Evolutionary conservation across 2,888 invertebrate genomes (phyloP), one percentile per base, ranked within the genome.

Genomic region (Ryuthela nishihirai): DNA sequence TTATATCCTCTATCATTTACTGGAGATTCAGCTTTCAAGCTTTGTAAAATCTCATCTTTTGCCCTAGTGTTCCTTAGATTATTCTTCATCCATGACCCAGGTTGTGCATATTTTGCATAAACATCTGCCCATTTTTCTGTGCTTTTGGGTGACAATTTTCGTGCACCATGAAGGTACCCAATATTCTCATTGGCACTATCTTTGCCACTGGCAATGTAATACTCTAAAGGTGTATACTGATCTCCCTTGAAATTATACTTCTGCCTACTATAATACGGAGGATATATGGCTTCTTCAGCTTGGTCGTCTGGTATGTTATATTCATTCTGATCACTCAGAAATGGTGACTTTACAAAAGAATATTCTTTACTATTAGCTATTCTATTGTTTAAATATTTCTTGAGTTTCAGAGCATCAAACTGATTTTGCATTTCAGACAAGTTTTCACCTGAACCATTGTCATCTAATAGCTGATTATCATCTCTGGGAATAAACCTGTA

Each of bases 191-290:
- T n/a, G n/a, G n/a, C n/a, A n/a, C n/a, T n/a, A n/a, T n/a, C n/a
- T n/a, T n/a, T n/a, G n/a, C n/a, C n/a, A n/a, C n/a, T n/a, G n/a
- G n/a, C n/a, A n/a, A n/a, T n/a, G n/a, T n/a, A n/a, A n/a, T n/a
- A n/a, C n/a, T n/a, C n/a, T n/a, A n/a, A n/a, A n/a, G n/a, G n/a
- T n/a, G n/a, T n/a, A n/a, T n/a, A n/a, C n/a, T n/a, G n/a, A n/a
- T n/a, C n/a, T n/a, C n/a, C n/a, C n/a, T n/a, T n/a, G n/a, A n/a
- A n/a, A n/a, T n/a, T n/a, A n/a, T n/a, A n/a, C n/a, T n/a, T n/a
- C n/a, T n/a, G n/a, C n/a, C n/a, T n/a, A n/a, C n/a, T 58, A n/a
- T 58, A 58, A 25, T 52, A 58, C 18, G 50, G 46, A 15, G 55
- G 49, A 44, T 41, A 55, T 9, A 49, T 21, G 15, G 36, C 48